Conservation (phyloP, 2,888 invertebrate genomes). For the Pasiphila rectangulata region DNA sequence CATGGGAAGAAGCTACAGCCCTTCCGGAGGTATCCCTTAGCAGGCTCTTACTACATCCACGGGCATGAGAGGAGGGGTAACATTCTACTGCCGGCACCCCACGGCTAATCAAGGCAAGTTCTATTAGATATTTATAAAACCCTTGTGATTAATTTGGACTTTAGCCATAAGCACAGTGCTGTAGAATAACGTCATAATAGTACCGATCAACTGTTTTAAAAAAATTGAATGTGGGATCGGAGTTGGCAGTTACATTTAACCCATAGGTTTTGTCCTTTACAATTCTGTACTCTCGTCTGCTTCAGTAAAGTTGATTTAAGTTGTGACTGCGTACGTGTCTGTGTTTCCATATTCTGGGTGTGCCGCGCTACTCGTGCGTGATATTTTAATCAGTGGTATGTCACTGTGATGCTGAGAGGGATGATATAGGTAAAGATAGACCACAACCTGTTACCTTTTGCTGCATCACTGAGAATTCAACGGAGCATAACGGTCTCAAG, state of each 20-base stretch:
- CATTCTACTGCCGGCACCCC: no score
- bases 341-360: conserved; percentile 51
- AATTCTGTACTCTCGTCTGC: conserved; percentile 11
- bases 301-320: conserved; percentile 13
- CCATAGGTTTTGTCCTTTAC: conserved; percentile 8
- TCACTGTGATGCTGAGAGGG: conserved; percentile 31
- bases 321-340: conserved; percentile 25
- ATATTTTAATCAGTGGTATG: conserved; percentile 59
- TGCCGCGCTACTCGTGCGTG: conserved; percentile 52
- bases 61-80: no score
- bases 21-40: no score
- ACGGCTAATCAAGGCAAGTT: no score
- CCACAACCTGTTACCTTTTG: background rate
- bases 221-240: no score
- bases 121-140: no score
- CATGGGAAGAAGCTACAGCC: no score
- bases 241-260: background rate
- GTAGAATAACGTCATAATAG: no score
- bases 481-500: background rate
- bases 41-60: no score
- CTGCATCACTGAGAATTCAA: background rate
- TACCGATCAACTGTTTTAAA: no score
- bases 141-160: no score
- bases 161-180: no score
- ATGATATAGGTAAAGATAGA: background rate